A percentile compares a stretch with the other conserved stretches of the same genome.
Conservation (phyloP, 1,140 invertebrate species). For the Ceratina calcarata region DNA sequence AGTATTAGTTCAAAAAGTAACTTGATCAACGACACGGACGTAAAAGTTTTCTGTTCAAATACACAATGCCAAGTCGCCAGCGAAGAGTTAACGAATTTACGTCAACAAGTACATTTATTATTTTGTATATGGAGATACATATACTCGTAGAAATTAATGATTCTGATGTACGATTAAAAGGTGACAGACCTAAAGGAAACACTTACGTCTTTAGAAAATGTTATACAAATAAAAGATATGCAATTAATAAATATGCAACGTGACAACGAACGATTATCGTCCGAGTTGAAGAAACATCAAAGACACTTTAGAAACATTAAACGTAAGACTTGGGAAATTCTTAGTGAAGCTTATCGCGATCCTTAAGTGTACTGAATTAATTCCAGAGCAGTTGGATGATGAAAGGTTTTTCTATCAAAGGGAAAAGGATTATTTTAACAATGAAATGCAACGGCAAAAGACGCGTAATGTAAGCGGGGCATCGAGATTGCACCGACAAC, state of each 20-base stretch:
- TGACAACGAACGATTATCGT: slow-evolving; percentile 61
- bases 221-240: slow-evolving; percentile 56
- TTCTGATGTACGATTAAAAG: slow-evolving; percentile 24
- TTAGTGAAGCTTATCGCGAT: slow-evolving; percentile 29
- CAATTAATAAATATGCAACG: slow-evolving; percentile 56
- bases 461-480: slow-evolving; percentile 32
- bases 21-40: slow-evolving; percentile 35
- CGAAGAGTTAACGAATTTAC: slow-evolving; percentile 46
- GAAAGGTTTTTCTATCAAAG: slow-evolving; percentile 66
- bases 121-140: not conserved
- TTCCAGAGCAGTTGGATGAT: slow-evolving; percentile 71
- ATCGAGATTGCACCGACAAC: slow-evolving; percentile 46
- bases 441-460: slow-evolving; percentile 60
- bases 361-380: slow-evolving; percentile 46
- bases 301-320: slow-evolving; percentile 65
- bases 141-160: not conserved
- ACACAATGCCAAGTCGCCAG: slow-evolving; percentile 27
- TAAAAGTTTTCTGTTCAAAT: slow-evolving; percentile 18
- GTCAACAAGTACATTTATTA: slow-evolving; percentile 51
- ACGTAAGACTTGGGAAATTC: slow-evolving; percentile 58
- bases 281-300: slow-evolving; percentile 66
- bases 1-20: slow-evolving; percentile 43
- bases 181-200: slow-evolving; percentile 54
- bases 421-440: slow-evolving; percentile 63
- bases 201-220: slow-evolving; percentile 50